Percentiles rank a stretch among this genome's conserved stretches.
These are phyloP conservation scores for Mesaphorura yosii DNA, from an alignment of 1,140 invertebrate genomes.

Conservation along the genomic window DNA sequence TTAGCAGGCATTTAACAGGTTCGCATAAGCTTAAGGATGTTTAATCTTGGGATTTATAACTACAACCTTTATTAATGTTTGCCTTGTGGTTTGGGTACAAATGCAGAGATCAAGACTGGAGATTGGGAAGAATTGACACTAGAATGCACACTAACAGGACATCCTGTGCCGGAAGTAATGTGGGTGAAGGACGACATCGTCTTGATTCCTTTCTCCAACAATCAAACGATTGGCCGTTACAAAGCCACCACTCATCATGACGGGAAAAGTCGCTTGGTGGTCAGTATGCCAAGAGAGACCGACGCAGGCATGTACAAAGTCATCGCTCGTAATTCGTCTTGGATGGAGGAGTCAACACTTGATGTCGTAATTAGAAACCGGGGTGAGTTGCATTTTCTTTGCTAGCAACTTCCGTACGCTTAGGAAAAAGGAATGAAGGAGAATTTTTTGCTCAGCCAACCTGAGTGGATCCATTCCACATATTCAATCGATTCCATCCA, in stretches of 20 bases:
- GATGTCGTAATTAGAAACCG: not conserved
- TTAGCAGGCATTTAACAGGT: slow-evolving; percentile 8
- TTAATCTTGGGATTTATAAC: not conserved
- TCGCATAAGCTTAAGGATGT: not conserved
- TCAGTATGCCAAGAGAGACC: slow-evolving; percentile 43
- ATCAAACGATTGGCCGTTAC: slow-evolving; percentile 33
- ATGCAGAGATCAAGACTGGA: slow-evolving; percentile 55
- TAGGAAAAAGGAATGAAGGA: not conserved
- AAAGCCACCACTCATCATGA: slow-evolving; percentile 52
- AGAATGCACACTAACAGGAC: slow-evolving; percentile 60
- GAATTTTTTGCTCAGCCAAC: not conserved
- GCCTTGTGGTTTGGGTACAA: not conserved
- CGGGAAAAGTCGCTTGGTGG: slow-evolving; percentile 56
- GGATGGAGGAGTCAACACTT: not conserved
- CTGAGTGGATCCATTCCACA: too few relatives aligned
- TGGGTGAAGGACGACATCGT: slow-evolving; percentile 62
- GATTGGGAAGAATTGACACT: slow-evolving; percentile 58
- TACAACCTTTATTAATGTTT: not conserved
- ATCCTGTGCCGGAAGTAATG: slow-evolving; percentile 54
- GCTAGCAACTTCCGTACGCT: not conserved
- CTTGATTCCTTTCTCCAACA: slow-evolving; percentile 37
- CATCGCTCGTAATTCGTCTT: slow-evolving; percentile 28
- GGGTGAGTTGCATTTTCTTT: not conserved
- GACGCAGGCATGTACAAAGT: slow-evolving; percentile 36
- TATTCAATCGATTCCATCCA: too few relatives aligned